phyloP scores from a whole-genome alignment of 2,113 vertebrate species.

The Myrmecobius fasciatus region DNA sequence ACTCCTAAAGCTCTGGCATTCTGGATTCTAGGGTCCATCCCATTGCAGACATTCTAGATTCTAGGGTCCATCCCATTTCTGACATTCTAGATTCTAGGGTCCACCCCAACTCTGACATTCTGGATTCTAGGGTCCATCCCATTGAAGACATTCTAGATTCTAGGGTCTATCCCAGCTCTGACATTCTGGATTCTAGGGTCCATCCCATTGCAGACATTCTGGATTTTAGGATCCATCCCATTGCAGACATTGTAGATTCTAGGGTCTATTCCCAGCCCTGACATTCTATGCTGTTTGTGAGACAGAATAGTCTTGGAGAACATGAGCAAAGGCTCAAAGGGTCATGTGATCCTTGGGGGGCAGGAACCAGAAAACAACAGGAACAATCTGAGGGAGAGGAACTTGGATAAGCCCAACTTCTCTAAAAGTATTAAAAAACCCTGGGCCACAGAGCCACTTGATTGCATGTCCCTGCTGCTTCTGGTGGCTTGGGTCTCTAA shows the following conservation, averaged over 20 bases:
- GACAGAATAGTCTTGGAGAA: background rate
- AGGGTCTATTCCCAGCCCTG: background rate
- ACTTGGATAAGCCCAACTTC: conserved; percentile 87
- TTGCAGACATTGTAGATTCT: background rate
- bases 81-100: no score
- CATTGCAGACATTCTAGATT: background rate
- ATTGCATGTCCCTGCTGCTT: conserved; percentile 51
- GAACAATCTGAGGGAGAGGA: conserved; percentile 90
- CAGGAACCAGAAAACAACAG: conserved; percentile 80
- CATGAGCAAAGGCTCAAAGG: background rate
- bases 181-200: background rate
- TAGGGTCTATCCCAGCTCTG: no score
- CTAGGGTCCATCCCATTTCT: no score
- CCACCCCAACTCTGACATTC: no score
- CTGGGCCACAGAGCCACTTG: conserved; percentile 63
- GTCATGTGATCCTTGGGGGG: conserved; percentile 58
- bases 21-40: background rate
- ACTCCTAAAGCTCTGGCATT: background rate
- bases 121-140: no score
- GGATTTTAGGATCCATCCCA: no score
- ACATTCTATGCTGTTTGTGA: background rate
- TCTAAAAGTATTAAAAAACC: conserved; percentile 87
- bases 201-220: background rate
- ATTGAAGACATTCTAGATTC: no score
- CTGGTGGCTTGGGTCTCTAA: conserved; percentile 68